These are phyloP conservation scores for Cepaea nemoralis DNA, from an alignment of 1,140 invertebrate species.

Conservation along the genomic window DNA sequence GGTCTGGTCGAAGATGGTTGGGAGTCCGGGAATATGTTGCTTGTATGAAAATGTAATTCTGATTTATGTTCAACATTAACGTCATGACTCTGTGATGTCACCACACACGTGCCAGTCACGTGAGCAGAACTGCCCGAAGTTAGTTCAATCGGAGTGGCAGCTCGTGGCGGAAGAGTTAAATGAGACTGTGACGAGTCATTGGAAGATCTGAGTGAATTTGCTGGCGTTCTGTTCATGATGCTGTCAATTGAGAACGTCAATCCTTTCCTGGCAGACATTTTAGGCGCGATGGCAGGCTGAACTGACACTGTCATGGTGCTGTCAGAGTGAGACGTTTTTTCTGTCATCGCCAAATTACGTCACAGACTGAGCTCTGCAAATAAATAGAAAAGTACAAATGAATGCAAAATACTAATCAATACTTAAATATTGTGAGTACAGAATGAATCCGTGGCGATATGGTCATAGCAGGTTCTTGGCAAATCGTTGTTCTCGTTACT, in stretches of 20 bases:
- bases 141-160: background rate
- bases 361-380: no score
- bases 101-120: background rate
- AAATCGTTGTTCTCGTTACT: no score
- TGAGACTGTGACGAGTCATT: background rate
- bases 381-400: no score
- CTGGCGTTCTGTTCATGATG: conserved; percentile 11
- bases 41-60: background rate
- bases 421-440: no score
- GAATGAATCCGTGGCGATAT: no score
- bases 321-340: background rate
- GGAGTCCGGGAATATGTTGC: no score
- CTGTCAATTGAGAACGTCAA: conserved; percentile 35
- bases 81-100: background rate
- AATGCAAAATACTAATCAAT: no score
- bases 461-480: no score
- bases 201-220: background rate
- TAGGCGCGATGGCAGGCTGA: background rate
- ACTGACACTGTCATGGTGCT: background rate
- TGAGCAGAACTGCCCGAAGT: background rate
- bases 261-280: background rate
- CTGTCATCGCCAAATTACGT: background rate
- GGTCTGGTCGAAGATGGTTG: background rate
- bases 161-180: background rate
- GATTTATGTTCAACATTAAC: background rate